Evolutionary conservation across 2,797 vertebrate genomes (phyloP).

Genomic region (Margarornis squamiger): DNA sequence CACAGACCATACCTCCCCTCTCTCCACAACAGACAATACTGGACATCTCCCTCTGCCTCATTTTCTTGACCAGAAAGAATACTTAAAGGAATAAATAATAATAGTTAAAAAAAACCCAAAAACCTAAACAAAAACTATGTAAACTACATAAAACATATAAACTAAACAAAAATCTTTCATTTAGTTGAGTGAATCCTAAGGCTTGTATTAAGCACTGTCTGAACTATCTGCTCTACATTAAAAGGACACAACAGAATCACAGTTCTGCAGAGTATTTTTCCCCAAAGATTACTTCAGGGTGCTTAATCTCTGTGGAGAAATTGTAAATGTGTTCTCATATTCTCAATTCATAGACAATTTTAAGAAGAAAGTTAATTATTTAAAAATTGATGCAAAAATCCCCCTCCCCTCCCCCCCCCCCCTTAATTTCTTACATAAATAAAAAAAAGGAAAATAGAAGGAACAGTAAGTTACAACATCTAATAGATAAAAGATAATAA

Average conservation of each 20-base stretch:
- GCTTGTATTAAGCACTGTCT: neutral
- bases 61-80: fast-evolving
- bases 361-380: neutral
- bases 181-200: neutral
- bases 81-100: neutral
- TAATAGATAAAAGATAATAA: neutral
- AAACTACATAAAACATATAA: neutral
- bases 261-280: neutral
- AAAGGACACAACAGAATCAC: neutral
- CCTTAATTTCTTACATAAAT: neutral
- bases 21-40: neutral
- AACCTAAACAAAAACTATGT: fast-evolving
- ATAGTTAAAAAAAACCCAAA: too few species aligned
- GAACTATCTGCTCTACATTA: neutral
- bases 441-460: neutral
- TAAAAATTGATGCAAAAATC: neutral
- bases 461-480: neutral
- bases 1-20: neutral
- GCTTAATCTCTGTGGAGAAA: neutral
- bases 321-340: neutral
- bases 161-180: neutral
- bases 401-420: too few species aligned
- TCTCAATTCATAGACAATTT: neutral
- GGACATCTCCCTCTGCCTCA: neutral
- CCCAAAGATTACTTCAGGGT: neutral